Conservation (phyloP, 37 sponge, comb jelly and placozoan species). For the Agelas oroides region DNA sequence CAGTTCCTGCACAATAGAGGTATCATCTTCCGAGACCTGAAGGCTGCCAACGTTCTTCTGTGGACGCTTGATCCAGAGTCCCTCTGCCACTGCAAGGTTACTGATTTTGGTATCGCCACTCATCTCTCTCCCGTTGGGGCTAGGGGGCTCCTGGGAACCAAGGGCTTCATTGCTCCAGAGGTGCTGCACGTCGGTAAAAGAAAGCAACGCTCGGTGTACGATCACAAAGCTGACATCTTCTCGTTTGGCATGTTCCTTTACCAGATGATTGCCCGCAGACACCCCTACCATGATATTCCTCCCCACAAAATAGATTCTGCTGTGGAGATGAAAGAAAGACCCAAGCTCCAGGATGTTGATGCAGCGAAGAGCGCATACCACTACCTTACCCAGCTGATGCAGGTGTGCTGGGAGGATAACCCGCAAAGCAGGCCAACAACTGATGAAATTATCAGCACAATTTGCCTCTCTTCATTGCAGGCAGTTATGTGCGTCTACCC, state of each 20-base stretch:
- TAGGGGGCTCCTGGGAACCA: slow-evolving; percentile 73
- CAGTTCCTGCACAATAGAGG: slow-evolving; percentile 62
- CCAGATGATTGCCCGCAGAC: slow-evolving; percentile 78
- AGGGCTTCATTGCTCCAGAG: slow-evolving; percentile 86
- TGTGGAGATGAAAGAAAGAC: slow-evolving; percentile 53
- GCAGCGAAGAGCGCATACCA: slow-evolving; percentile 40
- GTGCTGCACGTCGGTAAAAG: slow-evolving; percentile 47
- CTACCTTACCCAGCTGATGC: slow-evolving; percentile 75
- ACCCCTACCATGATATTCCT: slow-evolving; percentile 65
- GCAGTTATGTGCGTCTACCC: slow-evolving; percentile 43
- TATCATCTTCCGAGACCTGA: slow-evolving; percentile 86
- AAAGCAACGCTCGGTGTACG: slow-evolving; percentile 56
- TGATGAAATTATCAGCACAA: slow-evolving; percentile 17
- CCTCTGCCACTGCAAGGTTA: slow-evolving; percentile 84
- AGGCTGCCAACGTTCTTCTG: slow-evolving; percentile 84
- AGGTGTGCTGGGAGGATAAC: slow-evolving; percentile 70
- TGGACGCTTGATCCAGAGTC: slow-evolving; percentile 78
- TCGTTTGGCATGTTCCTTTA: slow-evolving; percentile 88
- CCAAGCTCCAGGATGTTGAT: slow-evolving; percentile 54
- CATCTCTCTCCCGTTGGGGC: slow-evolving; percentile 70
- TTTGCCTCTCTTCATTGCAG: slow-evolving; percentile 42
- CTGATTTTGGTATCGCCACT: slow-evolving; percentile 88
- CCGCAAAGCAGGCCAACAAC: slow-evolving; percentile 53
- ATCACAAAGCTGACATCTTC: slow-evolving; percentile 81
- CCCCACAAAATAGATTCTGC: slow-evolving; percentile 58